Percentiles rank a stretch among this genome's conserved stretches.
These are phyloP conservation scores for Pollenia griseotomentosa DNA, from an alignment of 2,888 invertebrate species.

Conservation along the genomic window DNA sequence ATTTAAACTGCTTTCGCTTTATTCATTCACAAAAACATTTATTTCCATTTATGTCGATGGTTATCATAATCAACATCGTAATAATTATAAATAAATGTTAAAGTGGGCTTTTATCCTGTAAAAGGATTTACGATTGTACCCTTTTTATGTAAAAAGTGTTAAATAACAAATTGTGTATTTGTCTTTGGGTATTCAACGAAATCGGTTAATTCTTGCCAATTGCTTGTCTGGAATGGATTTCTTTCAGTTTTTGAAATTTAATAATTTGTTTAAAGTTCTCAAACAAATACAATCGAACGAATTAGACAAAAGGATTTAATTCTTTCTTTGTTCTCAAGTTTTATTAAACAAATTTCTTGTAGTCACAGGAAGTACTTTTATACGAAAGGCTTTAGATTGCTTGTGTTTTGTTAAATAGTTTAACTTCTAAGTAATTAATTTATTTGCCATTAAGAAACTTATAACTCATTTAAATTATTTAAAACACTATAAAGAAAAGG, in stretches of 20 bases:
- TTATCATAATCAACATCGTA: neutral
- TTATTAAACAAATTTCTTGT: neutral
- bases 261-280: neutral
- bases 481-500: neutral
- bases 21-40: neutral
- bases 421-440: too few species aligned
- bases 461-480: neutral
- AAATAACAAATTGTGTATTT: neutral
- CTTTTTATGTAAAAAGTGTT: neutral
- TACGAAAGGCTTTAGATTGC: neutral
- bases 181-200: neutral
- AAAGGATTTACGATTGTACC: neutral
- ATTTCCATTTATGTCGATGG: neutral
- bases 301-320: neutral
- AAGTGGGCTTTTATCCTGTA: neutral
- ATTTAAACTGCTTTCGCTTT: neutral
- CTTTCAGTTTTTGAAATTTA: neutral
- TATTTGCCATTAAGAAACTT: neutral
- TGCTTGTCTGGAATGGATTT: neutral
- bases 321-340: neutral
- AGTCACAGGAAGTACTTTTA: neutral
- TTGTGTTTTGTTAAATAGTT: neutral
- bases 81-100: constrained; percentile 3
- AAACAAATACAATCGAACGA: neutral
- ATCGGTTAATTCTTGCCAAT: neutral